Base-by-base conservation (phyloP, 2,888 invertebrate genomes). In the Morpho achilles region DNA sequence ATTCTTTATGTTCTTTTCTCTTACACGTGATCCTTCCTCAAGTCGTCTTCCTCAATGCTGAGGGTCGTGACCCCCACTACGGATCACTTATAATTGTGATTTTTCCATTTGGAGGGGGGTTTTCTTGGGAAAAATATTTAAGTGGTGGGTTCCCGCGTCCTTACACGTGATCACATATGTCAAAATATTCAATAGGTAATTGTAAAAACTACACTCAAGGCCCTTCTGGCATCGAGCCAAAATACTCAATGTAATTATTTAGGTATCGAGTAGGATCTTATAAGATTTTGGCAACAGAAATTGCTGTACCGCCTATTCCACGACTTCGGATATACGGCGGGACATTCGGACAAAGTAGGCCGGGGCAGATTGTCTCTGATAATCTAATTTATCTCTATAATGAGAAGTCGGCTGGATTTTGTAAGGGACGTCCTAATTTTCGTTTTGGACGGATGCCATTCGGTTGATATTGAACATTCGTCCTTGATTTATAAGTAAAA, bases 281-380 rank as follows among this genome's bases (percentile, higher is more conserved):
- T 57, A n/a, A 50, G 16, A 50, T 46, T 52, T 57, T 57, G 51
- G 51, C 56, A 57, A 51, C 51, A 43, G 47, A 57, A 52, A 47
- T 42, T 8, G 10, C 47, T 47, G 46, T 51, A 42, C 10, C 51
- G 47, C 8, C 41, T 50, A 41, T 50, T 41, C 23, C 51, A 42
- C 32, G 16, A 3, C n/a, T 50, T 40, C 40, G 40, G 10, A 7
- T 41, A 7, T 41, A 50, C 10, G 8, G 41, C 7, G 50, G 9
- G 40, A 16, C 50, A 16, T 50, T 41, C 7, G 50, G 41, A 50
- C n/a, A 50, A 23, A 50, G 10, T 50, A 50, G 7, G 41, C 50
- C 50, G 16, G 8, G 23, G 8, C 9, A 40, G 50, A 40, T 8
- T 50, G 40, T 41, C 10, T 7, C 40, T 41, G 50, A 41, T 9